Evolutionary conservation across 2,888 invertebrate genomes (phyloP).

Genomic region (Scaeva pyrastri): DNA sequence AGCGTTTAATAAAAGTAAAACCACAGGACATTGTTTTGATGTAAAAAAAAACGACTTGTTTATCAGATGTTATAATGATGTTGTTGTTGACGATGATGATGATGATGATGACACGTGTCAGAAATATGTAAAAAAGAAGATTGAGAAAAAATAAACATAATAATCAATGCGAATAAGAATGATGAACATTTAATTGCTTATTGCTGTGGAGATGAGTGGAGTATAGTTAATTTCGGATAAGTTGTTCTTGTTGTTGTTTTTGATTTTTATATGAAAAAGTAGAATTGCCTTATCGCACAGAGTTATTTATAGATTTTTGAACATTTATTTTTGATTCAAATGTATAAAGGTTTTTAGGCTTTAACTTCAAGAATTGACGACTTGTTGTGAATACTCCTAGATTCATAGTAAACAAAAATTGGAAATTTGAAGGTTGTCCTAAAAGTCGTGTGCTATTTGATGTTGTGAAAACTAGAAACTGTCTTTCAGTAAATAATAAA

Average conservation of each 20-base stretch:
- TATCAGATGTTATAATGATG: conserved; percentile 15
- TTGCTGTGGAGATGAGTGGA: conserved; percentile 31
- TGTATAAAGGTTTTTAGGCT: no score
- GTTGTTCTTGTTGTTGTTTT: not conserved
- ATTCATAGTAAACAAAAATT: no score
- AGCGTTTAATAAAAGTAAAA: conserved; percentile 44
- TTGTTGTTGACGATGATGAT: not conserved
- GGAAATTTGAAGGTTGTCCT: no score
- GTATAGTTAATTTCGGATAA: conserved; percentile 36
- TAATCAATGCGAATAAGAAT: no score
- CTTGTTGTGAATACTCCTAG: no score
- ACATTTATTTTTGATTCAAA: no score
- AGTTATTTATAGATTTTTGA: no score
- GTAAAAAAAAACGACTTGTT: conserved; percentile 52
- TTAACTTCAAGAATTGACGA: no score
- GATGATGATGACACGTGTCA: conserved; percentile 62
- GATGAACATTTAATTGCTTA: conserved; percentile 39
- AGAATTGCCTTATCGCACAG: no score
- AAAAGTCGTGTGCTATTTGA: no score
- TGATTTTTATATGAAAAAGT: not conserved
- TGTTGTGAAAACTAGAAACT: no score
- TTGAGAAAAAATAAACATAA: not conserved
- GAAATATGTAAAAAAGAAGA: conserved; percentile 33
- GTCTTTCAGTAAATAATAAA: no score
- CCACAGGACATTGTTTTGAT: conserved; percentile 48